A percentile compares a stretch with the other conserved stretches of the same genome.
These are phyloP conservation scores for Notechis scutatus DNA, from an alignment of 2,113 vertebrate genomes.

Conservation along the genomic window DNA sequence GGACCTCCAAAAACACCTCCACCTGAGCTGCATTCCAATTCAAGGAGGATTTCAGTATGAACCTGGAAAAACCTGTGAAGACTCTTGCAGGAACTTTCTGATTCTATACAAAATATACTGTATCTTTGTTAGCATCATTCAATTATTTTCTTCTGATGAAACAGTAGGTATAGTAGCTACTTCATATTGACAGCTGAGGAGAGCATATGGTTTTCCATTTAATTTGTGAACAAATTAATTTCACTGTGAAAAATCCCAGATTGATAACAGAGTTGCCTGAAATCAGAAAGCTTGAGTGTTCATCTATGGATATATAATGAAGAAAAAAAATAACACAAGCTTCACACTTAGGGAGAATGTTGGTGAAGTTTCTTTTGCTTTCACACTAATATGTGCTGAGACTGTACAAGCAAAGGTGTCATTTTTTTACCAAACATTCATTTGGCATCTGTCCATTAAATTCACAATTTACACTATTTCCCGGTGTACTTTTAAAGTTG, in stretches of 20 bases:
- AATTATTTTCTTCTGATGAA: not conserved
- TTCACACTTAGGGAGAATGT: not conserved
- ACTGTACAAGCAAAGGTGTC: not conserved
- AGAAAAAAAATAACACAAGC: not conserved
- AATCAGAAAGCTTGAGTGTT: fast-evolving
- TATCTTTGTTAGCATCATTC: not conserved
- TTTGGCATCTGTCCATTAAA: not conserved
- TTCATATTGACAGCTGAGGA: not conserved
- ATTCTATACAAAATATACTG: fast-evolving
- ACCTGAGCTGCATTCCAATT: not conserved
- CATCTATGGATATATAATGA: not conserved
- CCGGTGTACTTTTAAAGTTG: not conserved
- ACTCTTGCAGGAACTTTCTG: not conserved
- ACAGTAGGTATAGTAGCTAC: not conserved
- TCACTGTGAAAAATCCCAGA: not conserved
- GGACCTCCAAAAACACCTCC: not conserved
- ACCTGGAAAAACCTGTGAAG: fast-evolving
- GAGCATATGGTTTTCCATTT: fast-evolving
- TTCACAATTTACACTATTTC: fast-evolving
- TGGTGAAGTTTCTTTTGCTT: not conserved
- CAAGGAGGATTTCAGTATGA: not conserved
- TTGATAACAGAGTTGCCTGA: not conserved
- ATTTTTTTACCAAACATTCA: fast-evolving
- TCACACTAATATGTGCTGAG: fast-evolving
- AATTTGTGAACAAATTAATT: not conserved